Base-by-base conservation (phyloP, 2,888 invertebrate species). In the Eristalis intricaria region DNA sequence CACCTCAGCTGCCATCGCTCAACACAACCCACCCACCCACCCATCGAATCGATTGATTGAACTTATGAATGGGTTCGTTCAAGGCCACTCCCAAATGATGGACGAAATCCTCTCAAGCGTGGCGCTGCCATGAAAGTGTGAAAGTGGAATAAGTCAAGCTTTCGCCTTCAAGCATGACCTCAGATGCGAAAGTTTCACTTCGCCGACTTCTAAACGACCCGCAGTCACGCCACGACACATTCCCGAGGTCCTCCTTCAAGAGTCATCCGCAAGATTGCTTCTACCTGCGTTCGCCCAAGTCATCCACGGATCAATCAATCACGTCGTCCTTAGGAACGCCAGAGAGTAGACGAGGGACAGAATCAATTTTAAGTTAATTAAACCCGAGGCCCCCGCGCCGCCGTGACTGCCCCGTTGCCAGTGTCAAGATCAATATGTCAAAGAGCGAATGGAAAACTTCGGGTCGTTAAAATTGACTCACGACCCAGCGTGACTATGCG, bases 381-480 rank as follows among this genome's bases (percentile, higher is more conserved):
- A 63, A 70, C 35, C 56, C 63, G 26, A 68, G 43, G 40, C 68
- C 43, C 11, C 15, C 26, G 0, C 4, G 26, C 15, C 2, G 11
- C 26, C 4, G 4, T 5, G 4, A 1, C 32, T 7, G 0, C 32
- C 5, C 7, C 13, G 13, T 5, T 13, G 19, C 19, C 60, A 10
- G 26, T 4, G 15, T 26, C 60, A 26, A 60, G 60, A 60, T 60
- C 60, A 60, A 60, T 60, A 60, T 60, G 60, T 60, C 60, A 60
- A 60, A 26, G 4, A 13, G 23, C 26, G 26, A 60, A 19, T 19
- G 60, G 60, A 60, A 60, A 60, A 60, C 60, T 26, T 69, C 69
- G 63, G 56, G 58, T 32, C 65, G 65, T 78, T 71, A 65, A 65
- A 70, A 65, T 70, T 78, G 78, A 78, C 71, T 60, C 64, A 78